Percentiles rank a stretch among this genome's conserved stretches.
phyloP scores from a whole-genome alignment of 1,140 invertebrate genomes.

The Sesamia nonagrioides region DNA sequence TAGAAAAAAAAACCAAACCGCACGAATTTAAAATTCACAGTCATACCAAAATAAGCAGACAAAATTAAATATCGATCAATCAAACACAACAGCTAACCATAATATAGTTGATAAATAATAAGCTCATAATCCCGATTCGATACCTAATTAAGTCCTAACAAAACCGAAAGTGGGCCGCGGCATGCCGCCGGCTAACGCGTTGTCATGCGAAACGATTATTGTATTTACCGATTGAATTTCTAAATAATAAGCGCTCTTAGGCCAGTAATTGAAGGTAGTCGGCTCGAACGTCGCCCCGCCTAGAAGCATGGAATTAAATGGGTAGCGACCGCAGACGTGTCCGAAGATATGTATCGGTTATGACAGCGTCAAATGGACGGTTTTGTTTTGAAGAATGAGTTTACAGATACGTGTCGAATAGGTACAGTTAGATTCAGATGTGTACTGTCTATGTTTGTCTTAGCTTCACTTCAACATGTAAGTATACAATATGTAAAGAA shows the following conservation, averaged over 20 bases:
- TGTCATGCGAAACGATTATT: constrained; percentile 73
- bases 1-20: too few relatives aligned
- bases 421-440: neutral
- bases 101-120: constrained; percentile 24
- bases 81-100: neutral
- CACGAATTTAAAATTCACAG: neutral
- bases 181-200: constrained; percentile 53
- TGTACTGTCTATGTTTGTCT: too few relatives aligned
- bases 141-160: constrained; percentile 45
- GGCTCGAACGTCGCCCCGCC: constrained; percentile 59
- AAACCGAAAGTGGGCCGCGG: constrained; percentile 57
- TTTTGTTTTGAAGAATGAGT: neutral
- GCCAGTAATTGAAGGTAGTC: constrained; percentile 72
- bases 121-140: constrained; percentile 22
- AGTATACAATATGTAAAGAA: too few relatives aligned
- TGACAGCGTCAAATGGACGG: neutral
- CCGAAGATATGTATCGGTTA: constrained; percentile 46
- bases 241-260: constrained; percentile 75
- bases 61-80: neutral
- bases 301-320: constrained; percentile 8
- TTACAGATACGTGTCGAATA: neutral
- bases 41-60: neutral
- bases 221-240: constrained; percentile 75
- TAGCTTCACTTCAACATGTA: too few relatives aligned
- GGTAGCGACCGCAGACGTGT: constrained; percentile 19